These are phyloP conservation scores for Xyliphius kryptos DNA, from an alignment of 2,113 vertebrate species.

Conservation along the genomic window DNA sequence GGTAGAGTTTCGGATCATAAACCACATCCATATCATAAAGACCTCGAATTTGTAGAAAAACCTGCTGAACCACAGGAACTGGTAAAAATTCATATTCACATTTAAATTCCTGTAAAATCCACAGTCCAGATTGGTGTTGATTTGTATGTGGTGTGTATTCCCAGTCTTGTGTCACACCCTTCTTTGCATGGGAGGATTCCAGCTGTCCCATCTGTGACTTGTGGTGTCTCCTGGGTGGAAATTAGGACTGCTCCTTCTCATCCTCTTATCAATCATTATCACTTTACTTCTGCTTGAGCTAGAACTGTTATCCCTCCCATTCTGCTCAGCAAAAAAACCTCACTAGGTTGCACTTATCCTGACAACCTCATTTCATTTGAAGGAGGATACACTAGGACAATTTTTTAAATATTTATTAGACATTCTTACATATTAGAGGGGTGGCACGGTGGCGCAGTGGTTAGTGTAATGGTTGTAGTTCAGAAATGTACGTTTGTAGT, in stretches of 20 bases:
- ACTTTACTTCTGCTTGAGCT: constrained; percentile 8
- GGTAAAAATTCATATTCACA: no score
- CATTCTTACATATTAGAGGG: no score
- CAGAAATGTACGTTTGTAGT: no score
- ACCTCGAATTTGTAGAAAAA: neutral
- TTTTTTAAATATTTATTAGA: no score
- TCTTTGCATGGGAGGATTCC: neutral
- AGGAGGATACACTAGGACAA: neutral
- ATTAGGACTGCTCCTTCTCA: neutral
- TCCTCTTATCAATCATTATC: constrained; percentile 13
- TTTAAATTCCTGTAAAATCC: neutral
- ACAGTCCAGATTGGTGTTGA: neutral
- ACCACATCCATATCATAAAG: neutral
- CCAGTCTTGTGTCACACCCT: neutral
- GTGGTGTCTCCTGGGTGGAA: neutral
- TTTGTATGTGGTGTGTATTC: neutral
- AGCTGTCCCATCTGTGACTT: constrained; percentile 15
- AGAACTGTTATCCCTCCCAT: neutral
- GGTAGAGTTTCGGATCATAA: neutral
- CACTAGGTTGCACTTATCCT: neutral
- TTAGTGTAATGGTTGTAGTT: no score
- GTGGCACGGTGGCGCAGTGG: no score
- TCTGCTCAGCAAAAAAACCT: neutral
- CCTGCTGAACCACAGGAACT: neutral
- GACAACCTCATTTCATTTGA: neutral